Evolutionary conservation across 2,888 invertebrate genomes (phyloP), one percentile per base, ranked within the genome.

Genomic region (Adelphocoris suturalis): DNA sequence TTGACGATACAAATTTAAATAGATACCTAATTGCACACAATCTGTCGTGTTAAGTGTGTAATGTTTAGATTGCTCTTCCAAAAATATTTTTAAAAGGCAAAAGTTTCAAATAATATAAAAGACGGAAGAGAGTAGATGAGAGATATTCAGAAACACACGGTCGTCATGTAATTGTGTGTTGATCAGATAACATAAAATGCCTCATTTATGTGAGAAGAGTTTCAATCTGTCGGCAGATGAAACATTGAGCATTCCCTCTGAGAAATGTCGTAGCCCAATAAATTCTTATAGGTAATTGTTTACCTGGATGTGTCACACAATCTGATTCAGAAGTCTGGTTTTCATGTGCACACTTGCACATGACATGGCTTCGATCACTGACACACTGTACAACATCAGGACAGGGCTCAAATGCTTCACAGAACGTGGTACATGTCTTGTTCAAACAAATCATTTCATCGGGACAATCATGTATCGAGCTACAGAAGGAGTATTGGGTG

Each of bases 271-370:
- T 23, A 57, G 61, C 80, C 47, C 47, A 47, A 23, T 82, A 68
- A 52, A 75, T 47, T 86, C 87, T 48, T 89, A 88, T 46, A 37
- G 37, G 37, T 37, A 47, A 55, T 75, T 86, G 92, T 94, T 95
- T 95, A 95, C 95, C 95, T 95, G 95, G 94, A 93, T 94, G 94
- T 93, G 94, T 93, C 93, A 94, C 94, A 94, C 95, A 95, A 94
- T 94, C 94, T 92, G 93, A 92, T 87, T 91, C 90, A 81, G 91
- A 92, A 78, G 93, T 91, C 90, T 90, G 91, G 91, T 92, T 92
- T 94, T 93, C 93, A 93, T 91, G 93, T 92, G 94, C 93, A 93
- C 95, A 95, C 93, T 94, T 94, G 94, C 95, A 95, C 93, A 94
- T 93, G 92, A 95, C 94, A 92, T 94, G 94, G 93, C 95, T 95